Evolutionary conservation across 2,113 vertebrate genomes (phyloP), one percentile per base, ranked within the genome.

Genomic region (Alces alces): DNA sequence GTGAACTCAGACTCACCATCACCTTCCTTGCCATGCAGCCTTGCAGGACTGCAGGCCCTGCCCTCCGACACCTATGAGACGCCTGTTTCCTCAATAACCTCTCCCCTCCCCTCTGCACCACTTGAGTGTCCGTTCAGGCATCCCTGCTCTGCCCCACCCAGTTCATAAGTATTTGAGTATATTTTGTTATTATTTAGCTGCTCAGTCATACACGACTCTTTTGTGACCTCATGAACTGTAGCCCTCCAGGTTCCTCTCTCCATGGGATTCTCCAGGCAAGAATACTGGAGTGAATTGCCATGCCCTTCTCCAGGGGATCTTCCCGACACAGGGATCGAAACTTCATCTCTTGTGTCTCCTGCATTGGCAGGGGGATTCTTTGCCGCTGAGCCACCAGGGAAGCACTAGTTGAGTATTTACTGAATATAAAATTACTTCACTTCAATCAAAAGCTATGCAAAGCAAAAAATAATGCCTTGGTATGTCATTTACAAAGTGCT

Each of bases 21-120:
- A 25, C 84, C 7, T 15, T 25, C 7, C 23, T 16, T 54, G 28
- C 76, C 83, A 55, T 0, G n/a, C 13, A 52, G 87, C 45, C 50
- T n/a, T 3, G 11, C 21, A 21, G 23, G 6, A 1, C 39, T 6
- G 7, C 10, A 33, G 60, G 15, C 33, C 55, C 21, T 3, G 11
- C 64, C n/a, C n/a, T 7, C 0, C 0, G 11, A 6, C 16, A 36
- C 45, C 14, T 15, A 2, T 0, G 9, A 66, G 43, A 33, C 6
- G 1, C 14, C 83, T 2, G 3, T 25, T 19, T n/a, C 79, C 58
- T 57, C 12, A 9, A 1, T 8, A 33, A 25, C 15, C 7, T 57
- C 52, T 61, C 43, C 13, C 84, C 21, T 57, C 25, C 6, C 8
- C 21, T 23, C 6, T 2, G 2, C 2, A 58, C 47, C 6, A 33